Evolutionary conservation across 2,113 vertebrate species (phyloP), one percentile per base, ranked within the genome.

Genomic region (Ia io): DNA sequence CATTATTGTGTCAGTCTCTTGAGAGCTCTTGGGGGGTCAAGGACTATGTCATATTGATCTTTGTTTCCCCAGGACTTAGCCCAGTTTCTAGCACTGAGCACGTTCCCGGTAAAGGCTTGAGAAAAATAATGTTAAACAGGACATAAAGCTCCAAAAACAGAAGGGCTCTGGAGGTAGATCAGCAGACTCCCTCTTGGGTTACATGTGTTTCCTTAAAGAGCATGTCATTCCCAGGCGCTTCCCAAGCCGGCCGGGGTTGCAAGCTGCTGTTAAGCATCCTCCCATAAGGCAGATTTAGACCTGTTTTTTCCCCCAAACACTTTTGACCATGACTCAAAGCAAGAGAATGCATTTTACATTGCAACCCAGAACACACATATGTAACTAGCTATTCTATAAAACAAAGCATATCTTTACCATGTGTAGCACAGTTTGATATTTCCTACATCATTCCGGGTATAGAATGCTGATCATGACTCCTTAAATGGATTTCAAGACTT

Each of bases 31-130:
- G 79, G 59, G 3, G 12, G 11, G 84, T 83, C 51, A 92, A 90
- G 65, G 28, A 80, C 74, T 79, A 16, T 59, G 44, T 92, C 42
- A 59, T 35, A 79, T 25, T 56, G 37, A 61, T 86, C 30, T 91
- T 90, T 93, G 28, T 74, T 95, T 92, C 49, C 40, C 53, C 79
- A 74, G 16, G 44, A 83, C 69, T 90, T 78, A 92, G 40, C 70
- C 87, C 25, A 35, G n/a, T 88, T 93, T 18, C 44, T 78, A 88
- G 51, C n/a, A 94, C 22, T 82, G n/a, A 95, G 13, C 51, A 88
- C 40, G 32, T 77, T 89, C 87, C 74, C 42, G 70, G 53, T 65
- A 95, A 82, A 56, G 42, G 30, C 28, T 30, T 77, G 32, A 65
- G 20, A 3, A 88, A 82, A 80, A 93, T 88, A 67, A 93, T 91